Evolutionary conservation across 1,140 invertebrate species (phyloP).

Genomic region (Nymphalis io): DNA sequence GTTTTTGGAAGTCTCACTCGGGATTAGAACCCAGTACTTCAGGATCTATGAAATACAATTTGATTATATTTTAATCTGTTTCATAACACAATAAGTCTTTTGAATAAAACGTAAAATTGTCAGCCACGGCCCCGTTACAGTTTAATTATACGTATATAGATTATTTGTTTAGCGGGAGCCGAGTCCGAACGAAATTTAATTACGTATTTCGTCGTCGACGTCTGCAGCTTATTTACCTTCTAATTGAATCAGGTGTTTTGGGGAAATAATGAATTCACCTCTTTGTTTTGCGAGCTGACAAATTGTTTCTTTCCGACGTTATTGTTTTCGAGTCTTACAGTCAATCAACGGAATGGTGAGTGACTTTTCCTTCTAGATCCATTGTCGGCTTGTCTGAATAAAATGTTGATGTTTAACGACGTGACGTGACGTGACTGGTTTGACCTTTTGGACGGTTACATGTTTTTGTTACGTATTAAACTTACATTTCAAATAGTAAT

Average conservation of each 20-base stretch:
- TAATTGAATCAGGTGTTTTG: constrained; percentile 51
- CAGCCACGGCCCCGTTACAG: too few species aligned
- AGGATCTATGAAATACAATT: too few species aligned
- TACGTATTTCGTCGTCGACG: constrained; percentile 36
- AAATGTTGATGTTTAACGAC: too few species aligned
- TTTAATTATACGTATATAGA: background rate
- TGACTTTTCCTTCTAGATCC: constrained; percentile 15
- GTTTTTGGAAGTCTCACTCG: too few species aligned
- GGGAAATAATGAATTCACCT: constrained; percentile 40
- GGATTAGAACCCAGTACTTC: too few species aligned
- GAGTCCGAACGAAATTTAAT: constrained; percentile 47
- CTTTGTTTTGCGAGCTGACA: constrained; percentile 41
- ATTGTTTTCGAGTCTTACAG: constrained; percentile 33
- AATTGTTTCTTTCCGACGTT: constrained; percentile 39
- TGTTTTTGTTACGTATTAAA: too few species aligned
- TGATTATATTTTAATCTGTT: too few species aligned
- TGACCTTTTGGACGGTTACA: too few species aligned
- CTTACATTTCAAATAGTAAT: too few species aligned
- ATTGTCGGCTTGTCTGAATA: background rate
- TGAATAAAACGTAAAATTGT: too few species aligned
- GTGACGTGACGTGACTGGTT: too few species aligned
- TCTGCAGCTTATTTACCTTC: constrained; percentile 38
- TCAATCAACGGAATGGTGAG: constrained; percentile 25
- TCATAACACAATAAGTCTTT: too few species aligned
- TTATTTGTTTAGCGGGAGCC: constrained; percentile 31